Evolutionary conservation across 2,113 vertebrate genomes (phyloP).

Genomic region (Centropristis striata): DNA sequence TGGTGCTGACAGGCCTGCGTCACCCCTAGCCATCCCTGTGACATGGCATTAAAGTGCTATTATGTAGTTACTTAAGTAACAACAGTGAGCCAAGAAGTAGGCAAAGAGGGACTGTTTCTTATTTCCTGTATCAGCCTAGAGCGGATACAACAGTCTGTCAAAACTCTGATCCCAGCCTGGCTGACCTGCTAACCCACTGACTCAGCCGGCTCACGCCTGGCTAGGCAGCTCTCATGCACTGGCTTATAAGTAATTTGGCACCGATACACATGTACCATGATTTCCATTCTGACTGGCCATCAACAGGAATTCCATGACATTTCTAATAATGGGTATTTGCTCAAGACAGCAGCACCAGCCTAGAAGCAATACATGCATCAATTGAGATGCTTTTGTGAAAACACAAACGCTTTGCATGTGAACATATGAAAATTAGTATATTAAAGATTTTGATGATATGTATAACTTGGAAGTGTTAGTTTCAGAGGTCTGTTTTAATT

Average conservation of each 20-base stretch:
- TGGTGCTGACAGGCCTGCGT: slow-evolving; percentile 58
- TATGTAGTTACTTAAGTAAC: slow-evolving; percentile 31
- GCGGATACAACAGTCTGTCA: slow-evolving; percentile 52
- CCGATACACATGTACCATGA: slow-evolving; percentile 18
- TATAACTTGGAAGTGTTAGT: not conserved
- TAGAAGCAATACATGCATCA: not conserved
- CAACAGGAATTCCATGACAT: slow-evolving; percentile 20
- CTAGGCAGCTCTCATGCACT: slow-evolving; percentile 6
- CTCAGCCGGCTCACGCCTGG: slow-evolving; percentile 43
- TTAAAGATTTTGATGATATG: too few species aligned
- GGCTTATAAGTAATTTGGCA: slow-evolving; percentile 43
- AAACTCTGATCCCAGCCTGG: slow-evolving; percentile 53
- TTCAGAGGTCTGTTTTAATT: not conserved
- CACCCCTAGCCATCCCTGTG: slow-evolving; percentile 39
- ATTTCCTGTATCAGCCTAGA: slow-evolving; percentile 37
- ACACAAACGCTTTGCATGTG: not conserved
- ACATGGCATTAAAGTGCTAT: slow-evolving; percentile 34
- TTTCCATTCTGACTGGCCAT: slow-evolving; percentile 33
- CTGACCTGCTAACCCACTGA: slow-evolving; percentile 77
- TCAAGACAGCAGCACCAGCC: slow-evolving; percentile 12
- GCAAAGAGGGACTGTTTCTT: slow-evolving; percentile 31
- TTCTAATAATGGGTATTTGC: slow-evolving; percentile 7
- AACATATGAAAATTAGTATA: not conserved
- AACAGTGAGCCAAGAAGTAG: slow-evolving; percentile 18
- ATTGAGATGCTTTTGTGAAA: not conserved